Percentiles rank a stretch among this genome's conserved stretches.
Evolutionary conservation across 2,113 vertebrate species (phyloP).

Genomic region (Platanista minor): DNA sequence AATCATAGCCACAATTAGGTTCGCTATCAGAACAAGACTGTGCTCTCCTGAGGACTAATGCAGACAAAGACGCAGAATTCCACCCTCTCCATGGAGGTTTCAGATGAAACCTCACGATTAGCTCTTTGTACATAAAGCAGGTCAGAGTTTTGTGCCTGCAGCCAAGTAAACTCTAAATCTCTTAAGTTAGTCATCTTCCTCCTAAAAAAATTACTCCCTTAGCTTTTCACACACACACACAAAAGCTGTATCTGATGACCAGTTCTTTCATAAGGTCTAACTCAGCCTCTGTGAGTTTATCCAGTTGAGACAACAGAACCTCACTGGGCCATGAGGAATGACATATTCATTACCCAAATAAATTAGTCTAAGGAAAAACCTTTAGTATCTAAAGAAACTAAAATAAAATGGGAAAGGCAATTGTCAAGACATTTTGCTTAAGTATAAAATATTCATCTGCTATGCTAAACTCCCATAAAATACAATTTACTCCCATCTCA

Average conservation of each 20-base stretch:
- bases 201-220: background rate
- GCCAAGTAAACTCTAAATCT: constrained; percentile 20
- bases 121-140: background rate
- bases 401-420: constrained; percentile 55
- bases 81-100: background rate
- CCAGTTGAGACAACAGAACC: constrained; percentile 55
- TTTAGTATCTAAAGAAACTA: constrained; percentile 42
- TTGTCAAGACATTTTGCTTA: constrained; percentile 56
- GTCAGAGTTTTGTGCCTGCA: background rate
- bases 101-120: background rate
- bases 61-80: background rate
- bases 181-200: constrained; percentile 32
- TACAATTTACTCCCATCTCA: constrained; percentile 42
- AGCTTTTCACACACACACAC: background rate
- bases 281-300: constrained; percentile 35
- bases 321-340: constrained; percentile 54
- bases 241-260: background rate
- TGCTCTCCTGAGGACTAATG: background rate
- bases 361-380: constrained; percentile 53
- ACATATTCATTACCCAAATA: constrained; percentile 72
- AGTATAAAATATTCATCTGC: constrained; percentile 56
- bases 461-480: constrained; percentile 33
- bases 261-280: constrained; percentile 52
- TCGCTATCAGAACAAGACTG: background rate
- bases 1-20: background rate